A percentile compares a stretch with the other conserved stretches of the same genome.
Evolutionary conservation across 2,888 invertebrate species (phyloP).

Genomic region (Diarsia rubi): DNA sequence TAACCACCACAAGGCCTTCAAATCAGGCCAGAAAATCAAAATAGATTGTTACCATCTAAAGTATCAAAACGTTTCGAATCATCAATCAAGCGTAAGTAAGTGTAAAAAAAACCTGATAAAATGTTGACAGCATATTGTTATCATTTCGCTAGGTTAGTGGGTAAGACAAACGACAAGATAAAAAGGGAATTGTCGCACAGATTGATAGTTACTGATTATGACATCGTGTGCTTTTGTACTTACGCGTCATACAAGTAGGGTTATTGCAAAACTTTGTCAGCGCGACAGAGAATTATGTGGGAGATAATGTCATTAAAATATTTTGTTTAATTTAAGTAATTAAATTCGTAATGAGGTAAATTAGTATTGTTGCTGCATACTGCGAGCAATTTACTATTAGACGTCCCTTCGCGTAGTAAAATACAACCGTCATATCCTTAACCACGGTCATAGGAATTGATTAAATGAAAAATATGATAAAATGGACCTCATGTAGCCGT

Average conservation of each 20-base stretch:
- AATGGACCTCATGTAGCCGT: background rate
- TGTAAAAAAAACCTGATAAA: conserved; percentile 59
- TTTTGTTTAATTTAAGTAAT: conserved; percentile 17
- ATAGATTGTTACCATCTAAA: conserved; percentile 52
- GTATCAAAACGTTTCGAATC: conserved; percentile 56
- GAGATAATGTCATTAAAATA: background rate
- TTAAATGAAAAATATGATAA: conserved; percentile 13
- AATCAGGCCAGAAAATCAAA: conserved; percentile 44
- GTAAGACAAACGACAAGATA: conserved; percentile 75
- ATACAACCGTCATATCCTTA: conserved; percentile 25
- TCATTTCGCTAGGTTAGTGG: conserved; percentile 83
- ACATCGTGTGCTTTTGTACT: conserved; percentile 19
- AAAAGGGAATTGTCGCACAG: conserved; percentile 41
- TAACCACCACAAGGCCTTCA: conserved; percentile 35
- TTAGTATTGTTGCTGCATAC: conserved; percentile 7
- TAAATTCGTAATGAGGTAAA: conserved; percentile 11
- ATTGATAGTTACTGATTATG: conserved; percentile 64
- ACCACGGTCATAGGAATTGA: background rate
- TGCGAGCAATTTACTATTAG: conserved; percentile 6
- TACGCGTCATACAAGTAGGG: background rate
- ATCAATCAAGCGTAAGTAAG: conserved; percentile 82
- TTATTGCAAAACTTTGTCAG: conserved; percentile 20
- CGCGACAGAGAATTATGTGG: background rate
- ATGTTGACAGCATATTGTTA: conserved; percentile 65
- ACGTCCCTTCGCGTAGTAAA: conserved; percentile 11